Base-by-base conservation (phyloP, 2,113 vertebrate species). In the Trichechus manatus region DNA sequence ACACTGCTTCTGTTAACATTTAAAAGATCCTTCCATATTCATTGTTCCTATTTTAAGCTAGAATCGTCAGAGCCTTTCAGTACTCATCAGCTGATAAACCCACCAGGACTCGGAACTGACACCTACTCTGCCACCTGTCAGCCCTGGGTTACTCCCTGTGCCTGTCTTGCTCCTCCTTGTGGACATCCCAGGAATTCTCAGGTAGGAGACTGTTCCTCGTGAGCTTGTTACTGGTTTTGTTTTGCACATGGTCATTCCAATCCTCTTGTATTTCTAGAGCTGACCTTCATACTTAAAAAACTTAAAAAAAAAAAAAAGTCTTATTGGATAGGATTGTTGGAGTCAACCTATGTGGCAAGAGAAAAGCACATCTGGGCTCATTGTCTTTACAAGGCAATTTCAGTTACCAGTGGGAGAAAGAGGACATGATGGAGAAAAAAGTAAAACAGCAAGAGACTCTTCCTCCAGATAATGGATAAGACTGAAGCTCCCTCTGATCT, bases 11-110 rank as follows among this genome's bases (percentile, higher is more conserved):
- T 79, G 95, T 97, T 97, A 97, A 97, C 97, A 97, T 98, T 94
- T 97, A 96, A 89, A 97, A 95, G 83, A 93, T 94, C 63, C 53
- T 42, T 98, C 87, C 98, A 96, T 97, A 97, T 97, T 98, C 97
- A 98, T 96, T 78, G 87, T 95, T 97, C 59, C 98, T 96, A 95
- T 97, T 98, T 98, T 96, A 91, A 96, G 95, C 29, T n/a, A 44
- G 75, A 75, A 74, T 50, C 1, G 0, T 88, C 95, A 22, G 70
- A 95, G 78, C 53, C 47, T 77, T 94, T 95, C 89, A 39, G 72
- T 64, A 61, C 74, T 97, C 94, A 63, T 95, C 96, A 96, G 88
- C 72, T 89, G 94, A 90, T 56, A 83, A 94, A 80, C 79, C 95
- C 87, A 81, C 22, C 20, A 66, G 82, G 36, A 50, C 87, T 87